Evolutionary conservation across 1,140 invertebrate species (phyloP).

Genomic region (Drosophila sechellia): DNA sequence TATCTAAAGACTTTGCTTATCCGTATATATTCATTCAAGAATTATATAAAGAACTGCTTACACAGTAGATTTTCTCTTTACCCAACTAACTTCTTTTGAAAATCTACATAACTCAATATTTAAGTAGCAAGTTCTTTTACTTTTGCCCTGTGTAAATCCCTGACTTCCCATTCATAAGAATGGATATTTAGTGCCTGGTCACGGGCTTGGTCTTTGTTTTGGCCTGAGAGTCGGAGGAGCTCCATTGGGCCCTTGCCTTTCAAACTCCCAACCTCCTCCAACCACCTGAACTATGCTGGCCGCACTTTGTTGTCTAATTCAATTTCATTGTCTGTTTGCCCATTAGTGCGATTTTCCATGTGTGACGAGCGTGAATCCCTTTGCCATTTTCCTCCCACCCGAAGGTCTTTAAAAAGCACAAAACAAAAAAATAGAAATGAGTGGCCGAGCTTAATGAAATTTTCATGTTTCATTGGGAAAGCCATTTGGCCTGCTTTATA

Average conservation of each 20-base stretch:
- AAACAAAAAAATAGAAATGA: neutral
- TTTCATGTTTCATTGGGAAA: conserved; percentile 72
- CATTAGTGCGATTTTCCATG: conserved; percentile 56
- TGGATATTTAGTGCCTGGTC: conserved; percentile 20
- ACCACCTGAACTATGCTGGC: conserved; percentile 23
- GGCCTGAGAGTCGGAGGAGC: conserved; percentile 7
- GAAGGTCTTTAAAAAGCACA: conserved; percentile 10
- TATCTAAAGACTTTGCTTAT: too few species aligned
- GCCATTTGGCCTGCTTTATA: conserved; percentile 58
- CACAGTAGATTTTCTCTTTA: too few species aligned
- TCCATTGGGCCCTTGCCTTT: neutral
- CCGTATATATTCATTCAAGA: too few species aligned
- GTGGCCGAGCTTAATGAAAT: conserved; percentile 65
- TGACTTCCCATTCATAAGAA: conserved; percentile 24
- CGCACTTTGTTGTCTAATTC: conserved; percentile 69
- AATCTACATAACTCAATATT: too few species aligned
- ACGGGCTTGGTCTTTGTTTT: conserved; percentile 14
- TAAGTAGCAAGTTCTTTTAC: neutral
- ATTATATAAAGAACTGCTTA: too few species aligned
- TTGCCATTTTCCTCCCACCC: conserved; percentile 8
- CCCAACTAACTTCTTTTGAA: too few species aligned
- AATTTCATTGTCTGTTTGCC: conserved; percentile 73
- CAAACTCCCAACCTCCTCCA: too few species aligned
- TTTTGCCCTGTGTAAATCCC: neutral
- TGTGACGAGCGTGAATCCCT: conserved; percentile 43